These are phyloP conservation scores for Oligia fasciuncula DNA, from an alignment of 2,888 invertebrate species.

Conservation along the genomic window DNA sequence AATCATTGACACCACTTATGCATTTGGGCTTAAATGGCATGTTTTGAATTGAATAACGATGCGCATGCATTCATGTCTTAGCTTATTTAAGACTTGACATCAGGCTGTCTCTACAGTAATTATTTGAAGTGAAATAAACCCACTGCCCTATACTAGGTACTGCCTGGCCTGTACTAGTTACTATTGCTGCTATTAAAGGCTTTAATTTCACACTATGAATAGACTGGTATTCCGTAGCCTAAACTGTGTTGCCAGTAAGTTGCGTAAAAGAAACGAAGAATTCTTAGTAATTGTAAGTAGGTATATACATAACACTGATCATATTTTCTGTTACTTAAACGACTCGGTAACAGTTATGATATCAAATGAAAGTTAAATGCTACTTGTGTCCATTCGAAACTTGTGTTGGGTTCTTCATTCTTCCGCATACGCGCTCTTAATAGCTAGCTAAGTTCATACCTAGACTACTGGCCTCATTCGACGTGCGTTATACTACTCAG, in stretches of 20 bases:
- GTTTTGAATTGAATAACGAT: not conserved
- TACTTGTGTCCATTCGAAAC: not conserved
- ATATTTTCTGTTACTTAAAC: constrained; percentile 4
- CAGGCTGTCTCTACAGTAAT: not conserved
- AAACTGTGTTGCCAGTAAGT: not conserved
- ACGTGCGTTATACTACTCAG: too few relatives aligned
- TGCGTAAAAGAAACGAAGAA: constrained; percentile 14
- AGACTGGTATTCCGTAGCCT: not conserved
- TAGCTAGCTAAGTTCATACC: not conserved
- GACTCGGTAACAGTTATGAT: constrained; percentile 1
- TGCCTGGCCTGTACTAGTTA: too few relatives aligned
- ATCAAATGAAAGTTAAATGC: constrained; percentile 29
- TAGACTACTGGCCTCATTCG: not conserved
- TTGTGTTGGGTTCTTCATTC: not conserved
- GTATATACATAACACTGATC: not conserved
- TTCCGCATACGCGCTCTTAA: not conserved
- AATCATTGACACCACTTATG: not conserved
- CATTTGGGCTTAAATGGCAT: not conserved
- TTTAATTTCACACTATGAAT: not conserved
- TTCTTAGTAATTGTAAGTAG: constrained; percentile 2
- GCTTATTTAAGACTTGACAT: constrained; percentile 7
- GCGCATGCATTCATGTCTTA: not conserved
- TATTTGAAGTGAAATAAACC: not conserved
- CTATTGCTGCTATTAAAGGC: not conserved
- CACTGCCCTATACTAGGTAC: not conserved